These are phyloP conservation scores for Achlya flavicornis DNA, from an alignment of 2,888 invertebrate species.

Conservation along the genomic window DNA sequence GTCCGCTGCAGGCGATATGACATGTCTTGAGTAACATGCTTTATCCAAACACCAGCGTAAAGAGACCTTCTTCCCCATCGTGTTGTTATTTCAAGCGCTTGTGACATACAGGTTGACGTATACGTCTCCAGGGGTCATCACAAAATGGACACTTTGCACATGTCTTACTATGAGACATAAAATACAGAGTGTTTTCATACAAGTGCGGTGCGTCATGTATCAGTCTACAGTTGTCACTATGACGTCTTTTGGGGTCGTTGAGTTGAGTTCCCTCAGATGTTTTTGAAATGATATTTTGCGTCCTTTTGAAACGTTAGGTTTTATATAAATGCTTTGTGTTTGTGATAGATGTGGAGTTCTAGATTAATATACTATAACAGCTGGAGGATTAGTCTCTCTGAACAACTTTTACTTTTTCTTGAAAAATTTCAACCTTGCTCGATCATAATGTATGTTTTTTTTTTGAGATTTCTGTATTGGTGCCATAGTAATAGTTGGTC, in stretches of 20 bases:
- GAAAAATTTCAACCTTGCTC: too few species aligned
- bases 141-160: constrained; percentile 63
- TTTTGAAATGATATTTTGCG: constrained; percentile 11
- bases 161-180: constrained; percentile 59
- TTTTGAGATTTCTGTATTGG: too few species aligned
- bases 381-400: too few species aligned
- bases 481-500: too few species aligned
- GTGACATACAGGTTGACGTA: constrained; percentile 28
- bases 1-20: constrained; percentile 60
- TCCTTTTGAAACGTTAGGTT: constrained; percentile 7
- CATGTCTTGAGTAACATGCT: constrained; percentile 61
- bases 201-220: constrained; percentile 57
- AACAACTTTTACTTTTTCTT: too few species aligned
- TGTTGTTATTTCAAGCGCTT: constrained; percentile 27
- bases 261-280: not conserved
- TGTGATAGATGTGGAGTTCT: too few species aligned
- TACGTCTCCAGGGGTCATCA: constrained; percentile 38
- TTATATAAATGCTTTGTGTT: constrained; percentile 1
- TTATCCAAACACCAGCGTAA: constrained; percentile 52
- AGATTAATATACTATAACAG: too few species aligned
- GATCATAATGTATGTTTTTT: too few species aligned
- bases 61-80: constrained; percentile 41
- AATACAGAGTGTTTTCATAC: constrained; percentile 64
- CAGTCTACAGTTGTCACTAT: constrained; percentile 59
- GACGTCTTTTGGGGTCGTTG: constrained; percentile 56